phyloP scores from a whole-genome alignment of 35 echinoderm and acorn worm species.

The Ptychodera flava region DNA sequence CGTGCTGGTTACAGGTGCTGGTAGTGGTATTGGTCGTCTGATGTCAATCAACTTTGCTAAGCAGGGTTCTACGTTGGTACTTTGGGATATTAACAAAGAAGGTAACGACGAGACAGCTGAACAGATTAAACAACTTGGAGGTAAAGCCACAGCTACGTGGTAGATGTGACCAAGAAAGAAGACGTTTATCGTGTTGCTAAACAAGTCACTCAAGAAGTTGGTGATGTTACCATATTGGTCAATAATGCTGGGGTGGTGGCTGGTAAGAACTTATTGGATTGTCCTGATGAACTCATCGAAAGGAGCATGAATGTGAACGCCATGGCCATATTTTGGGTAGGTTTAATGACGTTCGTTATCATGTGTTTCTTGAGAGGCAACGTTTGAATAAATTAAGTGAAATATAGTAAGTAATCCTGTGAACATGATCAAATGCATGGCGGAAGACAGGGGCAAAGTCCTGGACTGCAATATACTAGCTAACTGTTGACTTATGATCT shows the following conservation, averaged over 20 bases:
- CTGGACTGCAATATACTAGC: too few species aligned
- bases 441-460: too few species aligned
- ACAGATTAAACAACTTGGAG: constrained; percentile 13
- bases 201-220: constrained; percentile 10
- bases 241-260: constrained; percentile 17
- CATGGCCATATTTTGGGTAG: constrained; percentile 4
- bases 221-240: constrained; percentile 8
- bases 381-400: too few species aligned
- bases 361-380: too few species aligned
- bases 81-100: constrained; percentile 38
- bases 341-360: too few species aligned
- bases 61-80: constrained; percentile 28
- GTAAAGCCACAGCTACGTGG: constrained; percentile 31
- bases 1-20: constrained; percentile 75
- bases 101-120: constrained; percentile 27
- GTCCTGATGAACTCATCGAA: constrained; percentile 4
- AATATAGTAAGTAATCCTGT: too few species aligned
- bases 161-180: constrained; percentile 39
- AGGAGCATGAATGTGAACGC: constrained; percentile 4
- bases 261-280: constrained; percentile 8
- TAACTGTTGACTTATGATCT: too few species aligned
- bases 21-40: constrained; percentile 62
- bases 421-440: too few species aligned
- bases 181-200: constrained; percentile 39
- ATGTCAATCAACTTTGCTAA: constrained; percentile 21